Base-by-base conservation (phyloP, 2,113 vertebrate species). In the Colinus virginianus region DNA sequence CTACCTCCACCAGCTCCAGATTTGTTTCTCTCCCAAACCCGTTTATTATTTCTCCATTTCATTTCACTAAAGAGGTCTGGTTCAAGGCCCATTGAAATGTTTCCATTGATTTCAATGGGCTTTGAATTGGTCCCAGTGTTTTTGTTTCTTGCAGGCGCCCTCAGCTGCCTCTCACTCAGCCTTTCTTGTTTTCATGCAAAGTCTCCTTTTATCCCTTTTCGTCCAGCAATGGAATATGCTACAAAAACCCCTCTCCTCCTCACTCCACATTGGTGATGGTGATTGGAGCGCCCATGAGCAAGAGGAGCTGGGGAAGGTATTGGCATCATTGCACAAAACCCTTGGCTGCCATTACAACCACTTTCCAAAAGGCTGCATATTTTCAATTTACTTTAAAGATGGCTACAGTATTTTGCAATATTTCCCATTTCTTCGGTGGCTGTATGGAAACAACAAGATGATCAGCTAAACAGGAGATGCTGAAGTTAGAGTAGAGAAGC, bases 1-100 rank as follows among this genome's bases (percentile, higher is more conserved):
- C 53, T 84, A 75, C 69, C 62, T 78, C 71, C 40, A 48, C 66
- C 68, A 32, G 42, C 61, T 76, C 43, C n/a, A 19, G 1, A 25
- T 74, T 63, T 42, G 28, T 82, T 91, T 84, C 61, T 91, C 36
- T 87, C 30, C 2, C 1, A 79, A 75, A 7, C 45, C 1, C 0
- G 2, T 91, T 85, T 77, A 83, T 90, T 93, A 67, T 91, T 86
- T 56, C 43, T 74, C 79, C 25, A 25, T 80, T 93, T 77, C 51
- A 40, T 84, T 94, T 90, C 40, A 20, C 63, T 66, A 46, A 55
- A 66, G 61, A 90, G 30, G 11, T 68, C 51, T 11, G 13, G 78
- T 91, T 85, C 94, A 95, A 92, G 61, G 34, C 72, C 36, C 86
- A 69, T 88, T 94, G 90, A 95, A 96, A 78, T 36, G 7, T 40